A percentile compares a stretch with the other conserved stretches of the same genome.
Conservation (phyloP, 1,140 invertebrate genomes). For the Bombus sibiricus region DNA sequence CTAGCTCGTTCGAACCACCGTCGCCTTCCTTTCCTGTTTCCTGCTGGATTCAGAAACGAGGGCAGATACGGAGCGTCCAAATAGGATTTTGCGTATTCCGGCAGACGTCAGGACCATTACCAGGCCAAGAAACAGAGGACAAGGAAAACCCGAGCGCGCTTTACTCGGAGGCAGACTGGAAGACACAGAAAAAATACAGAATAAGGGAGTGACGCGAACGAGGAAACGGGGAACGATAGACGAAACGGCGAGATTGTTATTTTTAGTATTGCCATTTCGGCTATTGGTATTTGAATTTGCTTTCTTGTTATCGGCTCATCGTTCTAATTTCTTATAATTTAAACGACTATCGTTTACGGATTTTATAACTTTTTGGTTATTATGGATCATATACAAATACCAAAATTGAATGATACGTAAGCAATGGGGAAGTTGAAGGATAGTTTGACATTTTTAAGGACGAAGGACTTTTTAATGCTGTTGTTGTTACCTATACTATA, state of each 20-base stretch:
- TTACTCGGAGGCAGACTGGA: slow-evolving; percentile 30
- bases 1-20: neutral
- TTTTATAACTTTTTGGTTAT: too few species aligned
- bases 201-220: neutral
- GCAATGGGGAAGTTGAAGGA: too few species aligned
- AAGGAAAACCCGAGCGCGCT: slow-evolving; percentile 66
- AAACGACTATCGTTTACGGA: neutral
- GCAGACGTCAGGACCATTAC: slow-evolving; percentile 81
- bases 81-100: slow-evolving; percentile 81
- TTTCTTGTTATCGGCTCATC: neutral
- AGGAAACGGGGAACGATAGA: slow-evolving; percentile 2
- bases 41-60: slow-evolving; percentile 53
- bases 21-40: slow-evolving; percentile 8
- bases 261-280: slow-evolving; percentile 72
- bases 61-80: slow-evolving; percentile 69
- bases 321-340: neutral
- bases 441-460: too few species aligned
- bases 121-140: slow-evolving; percentile 72
- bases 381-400: too few species aligned
- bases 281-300: neutral
- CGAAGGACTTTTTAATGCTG: too few species aligned
- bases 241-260: slow-evolving; percentile 71
- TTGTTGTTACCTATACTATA: too few species aligned
- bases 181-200: slow-evolving; percentile 39
- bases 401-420: too few species aligned